Evolutionary conservation across 2,113 vertebrate genomes (phyloP).

Genomic region (Sakesphorus luctuosus): DNA sequence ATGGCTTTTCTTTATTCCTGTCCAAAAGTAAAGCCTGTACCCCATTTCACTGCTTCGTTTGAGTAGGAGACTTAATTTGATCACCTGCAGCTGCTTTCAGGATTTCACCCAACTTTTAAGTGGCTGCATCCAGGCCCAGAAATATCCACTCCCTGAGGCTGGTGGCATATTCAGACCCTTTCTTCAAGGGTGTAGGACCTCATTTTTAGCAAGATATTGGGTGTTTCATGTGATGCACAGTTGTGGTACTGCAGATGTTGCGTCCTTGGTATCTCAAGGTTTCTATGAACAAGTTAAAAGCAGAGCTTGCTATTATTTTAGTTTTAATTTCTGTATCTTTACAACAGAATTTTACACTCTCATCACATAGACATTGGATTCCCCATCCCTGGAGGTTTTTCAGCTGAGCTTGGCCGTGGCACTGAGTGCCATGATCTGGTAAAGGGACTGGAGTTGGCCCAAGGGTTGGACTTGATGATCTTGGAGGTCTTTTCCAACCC

Average conservation of each 20-base stretch:
- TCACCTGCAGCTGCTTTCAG: background rate
- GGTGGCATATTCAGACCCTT: background rate
- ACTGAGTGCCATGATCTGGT: too few relatives aligned
- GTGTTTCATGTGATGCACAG: background rate
- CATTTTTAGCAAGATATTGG: background rate
- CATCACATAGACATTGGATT: background rate
- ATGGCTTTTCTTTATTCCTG: background rate
- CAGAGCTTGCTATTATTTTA: background rate
- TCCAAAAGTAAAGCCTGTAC: background rate
- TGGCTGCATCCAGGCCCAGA: background rate
- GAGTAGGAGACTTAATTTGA: background rate
- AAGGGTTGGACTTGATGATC: too few relatives aligned
- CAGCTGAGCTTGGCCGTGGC: too few relatives aligned
- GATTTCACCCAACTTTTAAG: background rate
- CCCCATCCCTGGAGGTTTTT: too few relatives aligned
- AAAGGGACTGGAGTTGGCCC: too few relatives aligned
- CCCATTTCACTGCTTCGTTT: fast-evolving
- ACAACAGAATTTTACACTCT: background rate
- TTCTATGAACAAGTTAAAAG: background rate
- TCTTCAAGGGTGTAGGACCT: background rate
- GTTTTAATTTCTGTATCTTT: background rate
- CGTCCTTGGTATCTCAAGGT: background rate
- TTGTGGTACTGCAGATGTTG: background rate
- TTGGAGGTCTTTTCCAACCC: too few relatives aligned
- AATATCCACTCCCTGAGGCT: fast-evolving